Base-by-base conservation (phyloP, 2,888 invertebrate genomes). In the Arctia plantaginis region DNA sequence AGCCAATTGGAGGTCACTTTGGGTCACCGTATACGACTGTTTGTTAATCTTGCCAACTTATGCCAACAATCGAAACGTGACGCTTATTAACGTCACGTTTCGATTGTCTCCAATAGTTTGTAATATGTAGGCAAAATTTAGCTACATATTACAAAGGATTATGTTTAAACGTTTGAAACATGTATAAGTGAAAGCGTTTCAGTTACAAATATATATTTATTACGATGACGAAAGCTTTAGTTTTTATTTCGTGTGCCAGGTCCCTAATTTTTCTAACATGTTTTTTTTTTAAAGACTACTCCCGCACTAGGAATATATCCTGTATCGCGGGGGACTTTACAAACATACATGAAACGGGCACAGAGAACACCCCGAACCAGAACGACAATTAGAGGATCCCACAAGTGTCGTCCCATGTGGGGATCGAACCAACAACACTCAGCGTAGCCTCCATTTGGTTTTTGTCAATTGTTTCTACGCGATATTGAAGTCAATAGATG, bases 31-130 rank as follows among this genome's bases (percentile, higher is more conserved):
- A 83, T 85, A 81, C 86, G 77, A 82, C 81, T 71, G 77, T 77
- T 84, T 81, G 79, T 71, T 77, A 77, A 83, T 82, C 84, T 68
- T 87, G 89, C 88, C 88, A 88, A 86, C 81, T 80, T 80, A 79
- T 77, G 71, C 76, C 74, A 79, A 75, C 75, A 77, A 59, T n/a
- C n/a, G n/a, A n/a, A n/a, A n/a, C n/a, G n/a, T n/a, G n/a, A n/a
- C n/a, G n/a, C n/a, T n/a, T n/a, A n/a, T n/a, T n/a, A n/a, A 66
- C 51, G 77, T 73, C 72, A 73, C 76, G 76, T 71, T 73, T 73
- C 77, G 77, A 78, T 85, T 77, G 78, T 75, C 80, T 66, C 30
- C 68, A 77, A 69, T 69, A 55, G 69, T 62, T 64, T 65, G 66
- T 70, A 39, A 2, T 73, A 68, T 76, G 69, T 39, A 71, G 83